Conservation (phyloP, 1,140 invertebrate genomes). For the Conus ventricosus region DNA sequence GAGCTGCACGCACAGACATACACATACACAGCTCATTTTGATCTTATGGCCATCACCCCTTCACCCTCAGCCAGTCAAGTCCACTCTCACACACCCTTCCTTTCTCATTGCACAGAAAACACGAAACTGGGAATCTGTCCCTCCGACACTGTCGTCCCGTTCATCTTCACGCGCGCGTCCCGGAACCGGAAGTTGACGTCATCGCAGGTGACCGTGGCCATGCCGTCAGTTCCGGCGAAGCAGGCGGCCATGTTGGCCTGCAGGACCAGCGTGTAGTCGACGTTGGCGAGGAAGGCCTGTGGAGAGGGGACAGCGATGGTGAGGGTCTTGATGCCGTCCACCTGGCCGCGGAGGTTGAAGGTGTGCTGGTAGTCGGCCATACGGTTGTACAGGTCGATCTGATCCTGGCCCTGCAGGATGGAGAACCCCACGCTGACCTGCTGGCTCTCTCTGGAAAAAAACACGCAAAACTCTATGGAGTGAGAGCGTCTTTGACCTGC, state of each 20-base stretch:
- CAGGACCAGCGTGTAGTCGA: slow-evolving; percentile 21
- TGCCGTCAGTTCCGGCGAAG: slow-evolving; percentile 26
- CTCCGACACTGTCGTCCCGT: slow-evolving; percentile 36
- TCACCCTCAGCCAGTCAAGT: too few relatives aligned
- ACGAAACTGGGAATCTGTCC: slow-evolving; percentile 28
- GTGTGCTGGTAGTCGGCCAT: slow-evolving; percentile 7
- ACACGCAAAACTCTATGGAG: neutral
- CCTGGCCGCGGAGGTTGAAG: neutral
- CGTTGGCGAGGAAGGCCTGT: neutral
- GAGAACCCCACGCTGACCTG: slow-evolving; percentile 1
- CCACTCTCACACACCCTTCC: neutral
- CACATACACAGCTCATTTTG: neutral
- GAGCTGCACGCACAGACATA: neutral
- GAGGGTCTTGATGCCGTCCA: slow-evolving; percentile 11
- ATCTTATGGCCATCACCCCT: too few relatives aligned
- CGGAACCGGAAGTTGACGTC: slow-evolving; percentile 34
- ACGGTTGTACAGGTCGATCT: slow-evolving; percentile 26
- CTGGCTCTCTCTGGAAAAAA: neutral
- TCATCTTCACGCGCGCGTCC: slow-evolving; percentile 29
- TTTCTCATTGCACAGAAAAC: slow-evolving; percentile 18
- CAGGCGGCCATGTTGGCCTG: slow-evolving; percentile 32
- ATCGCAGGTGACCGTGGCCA: slow-evolving; percentile 23
- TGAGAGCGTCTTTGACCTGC: neutral
- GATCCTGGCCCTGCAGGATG: neutral
- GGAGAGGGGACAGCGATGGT: neutral